Evolutionary conservation across 2,888 invertebrate species (phyloP).

Genomic region (Copidosoma aretas): DNA sequence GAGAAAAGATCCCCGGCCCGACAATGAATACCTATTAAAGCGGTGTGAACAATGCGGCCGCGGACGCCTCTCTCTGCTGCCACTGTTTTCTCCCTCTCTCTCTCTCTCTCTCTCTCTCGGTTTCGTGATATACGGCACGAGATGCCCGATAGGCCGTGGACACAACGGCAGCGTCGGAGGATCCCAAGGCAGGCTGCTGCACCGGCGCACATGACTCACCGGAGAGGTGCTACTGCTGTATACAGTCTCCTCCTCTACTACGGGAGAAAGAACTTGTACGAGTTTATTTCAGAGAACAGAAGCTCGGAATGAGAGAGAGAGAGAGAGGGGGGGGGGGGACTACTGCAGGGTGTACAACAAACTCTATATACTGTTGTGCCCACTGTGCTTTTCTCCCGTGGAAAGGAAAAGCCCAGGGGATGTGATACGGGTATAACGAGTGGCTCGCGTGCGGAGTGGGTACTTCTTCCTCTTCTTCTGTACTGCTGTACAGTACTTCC

Average conservation of each 20-base stretch:
- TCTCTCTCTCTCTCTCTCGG: background rate
- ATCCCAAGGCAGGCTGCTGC: background rate
- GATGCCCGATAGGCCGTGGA: slow-evolving; percentile 56
- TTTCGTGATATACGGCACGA: slow-evolving; percentile 59
- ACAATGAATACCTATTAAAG: slow-evolving; percentile 60
- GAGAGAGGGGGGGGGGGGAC: no score
- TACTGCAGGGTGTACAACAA: no score
- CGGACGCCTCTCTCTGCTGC: slow-evolving; percentile 9
- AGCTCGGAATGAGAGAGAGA: background rate
- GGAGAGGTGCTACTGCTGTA: background rate
- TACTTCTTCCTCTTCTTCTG: no score
- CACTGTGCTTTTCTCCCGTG: background rate
- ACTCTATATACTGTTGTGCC: slow-evolving; percentile 18
- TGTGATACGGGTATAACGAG: slow-evolving; percentile 23
- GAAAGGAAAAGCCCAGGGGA: slow-evolving; percentile 16
- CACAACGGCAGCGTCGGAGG: background rate
- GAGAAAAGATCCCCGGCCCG: slow-evolving; percentile 41
- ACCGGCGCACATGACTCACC: slow-evolving; percentile 13
- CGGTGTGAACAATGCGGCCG: slow-evolving; percentile 56
- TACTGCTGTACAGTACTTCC: no score
- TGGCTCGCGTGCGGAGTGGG: slow-evolving; percentile 26
- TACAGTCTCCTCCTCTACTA: background rate
- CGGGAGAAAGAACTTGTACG: slow-evolving; percentile 4
- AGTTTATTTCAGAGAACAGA: slow-evolving; percentile 36
- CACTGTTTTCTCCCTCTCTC: slow-evolving; percentile 8